These are phyloP conservation scores for Salmo trutta DNA, from an alignment of 2,797 vertebrate genomes.

Conservation along the genomic window DNA sequence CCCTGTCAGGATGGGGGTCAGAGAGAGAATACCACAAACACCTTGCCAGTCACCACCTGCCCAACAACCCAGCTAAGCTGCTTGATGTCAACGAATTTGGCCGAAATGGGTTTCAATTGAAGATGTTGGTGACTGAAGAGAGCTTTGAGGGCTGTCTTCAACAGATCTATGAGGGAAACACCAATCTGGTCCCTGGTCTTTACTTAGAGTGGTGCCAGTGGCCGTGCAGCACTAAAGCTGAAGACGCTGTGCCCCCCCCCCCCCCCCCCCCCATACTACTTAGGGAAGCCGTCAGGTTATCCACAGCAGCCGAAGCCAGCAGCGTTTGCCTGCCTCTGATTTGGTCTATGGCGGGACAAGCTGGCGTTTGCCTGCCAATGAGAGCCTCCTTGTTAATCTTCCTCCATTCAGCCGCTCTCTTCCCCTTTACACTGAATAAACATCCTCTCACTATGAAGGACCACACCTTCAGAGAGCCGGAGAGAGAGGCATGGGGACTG, in stretches of 20 bases:
- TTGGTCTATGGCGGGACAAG: neutral
- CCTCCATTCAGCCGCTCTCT: neutral
- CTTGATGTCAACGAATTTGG: neutral
- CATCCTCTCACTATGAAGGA: neutral
- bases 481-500: neutral
- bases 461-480: neutral
- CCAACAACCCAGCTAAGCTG: neutral
- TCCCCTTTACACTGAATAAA: neutral
- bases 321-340: neutral
- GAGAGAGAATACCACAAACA: neutral
- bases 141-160: no score
- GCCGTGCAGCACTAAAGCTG: neutral
- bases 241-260: neutral
- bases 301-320: neutral
- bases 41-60: neutral
- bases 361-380: neutral
- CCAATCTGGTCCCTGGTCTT: no score
- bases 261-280: neutral
- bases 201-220: neutral
- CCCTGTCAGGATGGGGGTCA: constrained; percentile 28
- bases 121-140: neutral
- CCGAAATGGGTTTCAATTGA: no score
- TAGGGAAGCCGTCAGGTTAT: neutral
- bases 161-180: no score
- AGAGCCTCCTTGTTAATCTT: neutral